Percentiles rank a stretch among this genome's conserved stretches.
These are phyloP conservation scores for Diorhabda carinulata DNA, from an alignment of 1,140 invertebrate species.

Conservation along the genomic window DNA sequence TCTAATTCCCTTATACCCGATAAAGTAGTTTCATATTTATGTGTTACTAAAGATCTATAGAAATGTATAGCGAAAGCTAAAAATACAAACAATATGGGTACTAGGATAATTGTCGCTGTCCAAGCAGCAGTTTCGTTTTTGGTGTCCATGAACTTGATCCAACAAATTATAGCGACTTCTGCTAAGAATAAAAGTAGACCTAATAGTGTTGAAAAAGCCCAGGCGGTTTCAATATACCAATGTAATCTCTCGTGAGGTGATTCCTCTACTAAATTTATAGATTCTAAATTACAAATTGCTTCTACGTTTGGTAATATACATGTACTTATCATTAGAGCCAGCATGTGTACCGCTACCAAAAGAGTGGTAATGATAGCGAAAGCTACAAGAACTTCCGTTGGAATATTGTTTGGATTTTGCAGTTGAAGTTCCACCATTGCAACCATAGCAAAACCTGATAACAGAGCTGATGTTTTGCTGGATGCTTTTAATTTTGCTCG, in stretches of 20 bases:
- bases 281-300: slow-evolving; percentile 81
- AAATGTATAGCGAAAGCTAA: slow-evolving; percentile 90
- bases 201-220: slow-evolving; percentile 93
- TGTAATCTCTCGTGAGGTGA: slow-evolving; percentile 81
- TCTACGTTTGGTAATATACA: slow-evolving; percentile 95
- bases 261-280: slow-evolving; percentile 78
- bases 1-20: slow-evolving; percentile 81
- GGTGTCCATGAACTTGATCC: slow-evolving; percentile 83
- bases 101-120: slow-evolving; percentile 83
- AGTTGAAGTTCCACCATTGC: slow-evolving; percentile 66
- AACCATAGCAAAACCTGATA: slow-evolving; percentile 97
- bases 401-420: slow-evolving; percentile 43
- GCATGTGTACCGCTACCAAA: slow-evolving; percentile 93
- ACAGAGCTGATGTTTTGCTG: slow-evolving; percentile 90
- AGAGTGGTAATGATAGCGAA: slow-evolving; percentile 95
- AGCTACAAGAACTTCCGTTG: slow-evolving; percentile 78
- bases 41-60: slow-evolving; percentile 84
- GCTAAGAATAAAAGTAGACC: slow-evolving; percentile 89
- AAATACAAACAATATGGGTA: slow-evolving; percentile 88
- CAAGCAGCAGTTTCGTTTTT: slow-evolving; percentile 70
- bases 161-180: slow-evolving; percentile 93
- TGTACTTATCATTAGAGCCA: slow-evolving; percentile 98
- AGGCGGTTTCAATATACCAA: slow-evolving; percentile 95
- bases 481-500: slow-evolving; percentile 94
- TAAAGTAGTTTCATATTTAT: slow-evolving; percentile 83